These are phyloP conservation scores for Hylaea fasciaria DNA, from an alignment of 2,888 invertebrate species.

Conservation along the genomic window DNA sequence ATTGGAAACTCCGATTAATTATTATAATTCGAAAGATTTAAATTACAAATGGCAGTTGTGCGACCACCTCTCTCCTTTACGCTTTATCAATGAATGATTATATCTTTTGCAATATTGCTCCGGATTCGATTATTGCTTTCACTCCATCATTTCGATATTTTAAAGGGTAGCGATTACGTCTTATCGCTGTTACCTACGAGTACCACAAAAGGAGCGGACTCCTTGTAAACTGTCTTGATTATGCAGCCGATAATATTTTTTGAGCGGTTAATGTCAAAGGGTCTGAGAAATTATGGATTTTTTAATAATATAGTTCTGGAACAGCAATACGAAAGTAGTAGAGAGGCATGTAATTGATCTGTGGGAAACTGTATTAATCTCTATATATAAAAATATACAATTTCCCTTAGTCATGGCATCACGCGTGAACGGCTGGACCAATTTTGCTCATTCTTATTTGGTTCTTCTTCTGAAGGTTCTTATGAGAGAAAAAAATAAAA, in stretches of 20 bases:
- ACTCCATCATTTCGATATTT: slow-evolving; percentile 26
- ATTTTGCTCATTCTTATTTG: too few species aligned
- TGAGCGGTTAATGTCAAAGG: slow-evolving; percentile 13
- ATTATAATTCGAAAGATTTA: slow-evolving; percentile 21
- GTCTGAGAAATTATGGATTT: neutral
- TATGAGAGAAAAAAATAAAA: too few species aligned
- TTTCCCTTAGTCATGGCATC: too few species aligned
- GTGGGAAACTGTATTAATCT: neutral
- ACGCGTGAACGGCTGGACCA: too few species aligned
- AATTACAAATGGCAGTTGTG: slow-evolving; percentile 43
- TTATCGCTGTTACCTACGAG: slow-evolving; percentile 12
- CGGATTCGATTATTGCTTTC: slow-evolving; percentile 54
- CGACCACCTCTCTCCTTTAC: slow-evolving; percentile 43
- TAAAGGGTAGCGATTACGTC: slow-evolving; percentile 21
- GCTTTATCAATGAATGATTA: slow-evolving; percentile 42
- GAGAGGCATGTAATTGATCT: neutral
- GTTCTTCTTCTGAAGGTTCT: too few species aligned
- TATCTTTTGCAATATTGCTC: slow-evolving; percentile 53
- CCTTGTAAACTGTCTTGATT: slow-evolving; percentile 9
- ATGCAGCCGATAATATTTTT: slow-evolving; percentile 9
- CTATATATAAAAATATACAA: too few species aligned
- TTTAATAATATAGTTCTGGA: neutral
- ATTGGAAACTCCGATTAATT: slow-evolving; percentile 37
- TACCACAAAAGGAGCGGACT: slow-evolving; percentile 15
- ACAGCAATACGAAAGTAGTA: neutral